phyloP scores from a whole-genome alignment of 2,113 vertebrate genomes.

The Greenwoodochromis staneri region DNA sequence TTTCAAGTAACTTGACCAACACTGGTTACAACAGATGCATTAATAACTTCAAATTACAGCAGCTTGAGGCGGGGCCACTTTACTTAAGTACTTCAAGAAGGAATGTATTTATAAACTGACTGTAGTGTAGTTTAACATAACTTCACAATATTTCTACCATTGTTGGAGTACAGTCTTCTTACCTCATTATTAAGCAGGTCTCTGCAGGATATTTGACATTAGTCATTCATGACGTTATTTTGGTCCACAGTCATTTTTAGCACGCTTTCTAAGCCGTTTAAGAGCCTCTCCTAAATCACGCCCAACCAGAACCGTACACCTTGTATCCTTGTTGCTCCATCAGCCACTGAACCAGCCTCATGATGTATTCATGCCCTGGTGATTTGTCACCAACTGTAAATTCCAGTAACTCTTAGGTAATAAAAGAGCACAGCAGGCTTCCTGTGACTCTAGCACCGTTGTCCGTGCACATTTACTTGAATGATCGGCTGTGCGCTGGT shows the following conservation, averaged over 20 bases:
- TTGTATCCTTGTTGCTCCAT: not conserved
- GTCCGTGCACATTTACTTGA: not conserved
- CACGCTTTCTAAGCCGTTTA: not conserved
- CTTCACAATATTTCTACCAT: not conserved
- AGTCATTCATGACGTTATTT: not conserved
- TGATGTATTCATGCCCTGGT: not conserved
- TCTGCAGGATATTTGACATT: not conserved
- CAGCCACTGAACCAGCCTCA: not conserved
- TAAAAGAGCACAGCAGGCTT: not conserved
- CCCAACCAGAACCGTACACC: not conserved
- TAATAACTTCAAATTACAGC: not conserved
- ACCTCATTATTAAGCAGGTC: not conserved
- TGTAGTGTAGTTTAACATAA: not conserved
- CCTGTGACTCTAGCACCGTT: not conserved
- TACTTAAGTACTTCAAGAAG: rapidly evolving
- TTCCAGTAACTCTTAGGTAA: not conserved
- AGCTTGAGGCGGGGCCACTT: rapidly evolving
- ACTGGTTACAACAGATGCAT: not conserved
- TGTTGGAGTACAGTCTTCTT: not conserved
- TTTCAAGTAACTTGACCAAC: too few relatives aligned
- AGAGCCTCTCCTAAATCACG: not conserved
- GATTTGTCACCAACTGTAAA: not conserved
- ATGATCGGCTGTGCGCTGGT: not conserved
- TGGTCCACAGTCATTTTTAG: not conserved
- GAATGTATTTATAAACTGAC: not conserved